Evolutionary conservation across 2,113 vertebrate genomes (phyloP), one percentile per base, ranked within the genome.

Genomic region (Brachypodius melanocephalos): DNA sequence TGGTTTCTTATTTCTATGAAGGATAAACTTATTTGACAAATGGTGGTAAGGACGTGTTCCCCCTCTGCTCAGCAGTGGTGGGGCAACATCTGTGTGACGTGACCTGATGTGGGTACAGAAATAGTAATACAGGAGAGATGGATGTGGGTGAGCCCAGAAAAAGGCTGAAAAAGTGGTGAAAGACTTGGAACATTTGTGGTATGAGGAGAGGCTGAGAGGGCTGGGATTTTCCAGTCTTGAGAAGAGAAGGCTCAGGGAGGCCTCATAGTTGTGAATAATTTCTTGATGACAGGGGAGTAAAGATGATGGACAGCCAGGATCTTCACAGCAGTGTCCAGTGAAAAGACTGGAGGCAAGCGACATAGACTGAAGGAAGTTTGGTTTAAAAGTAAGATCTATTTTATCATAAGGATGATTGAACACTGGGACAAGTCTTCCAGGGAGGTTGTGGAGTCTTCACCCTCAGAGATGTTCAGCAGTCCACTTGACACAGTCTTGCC

Each of bases 401-500:
- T 46, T 84, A 38, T n/a, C 5, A 3, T 24, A 26, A 46, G 21
- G 10, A 9, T 65, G 20, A 38, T 34, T 6, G 2, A 88, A 55
- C 15, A 10, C n/a, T 71, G 40, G 13, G 45, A 55, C 16, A 32
- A 5, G 10, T 46, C 63, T 43, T 8, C 18, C 29, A 68, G 6
- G 14, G 49, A 89, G 4, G 3, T 8, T 61, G 26, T 46, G 29
- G 22, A 59, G 19, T 18, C 36, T 69, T 22, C 36, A 51, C 15
- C 19, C 17, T 65, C 1, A 2, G 18, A 58, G 28, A 17, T 58
- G 36, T 4, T 62, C 31, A 76, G 36, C 68, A 72, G 4, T 10
- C 0, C 1, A 5, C 51, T 28, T 25, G 29, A 29, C 11, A 3
- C 1, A 2, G 19, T 31, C 14, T 51, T 74, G 46, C 32, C 12